Percentiles rank a stretch among this genome's conserved stretches.
Evolutionary conservation across 2,797 vertebrate species (phyloP).

Genomic region (Poecile montanus): DNA sequence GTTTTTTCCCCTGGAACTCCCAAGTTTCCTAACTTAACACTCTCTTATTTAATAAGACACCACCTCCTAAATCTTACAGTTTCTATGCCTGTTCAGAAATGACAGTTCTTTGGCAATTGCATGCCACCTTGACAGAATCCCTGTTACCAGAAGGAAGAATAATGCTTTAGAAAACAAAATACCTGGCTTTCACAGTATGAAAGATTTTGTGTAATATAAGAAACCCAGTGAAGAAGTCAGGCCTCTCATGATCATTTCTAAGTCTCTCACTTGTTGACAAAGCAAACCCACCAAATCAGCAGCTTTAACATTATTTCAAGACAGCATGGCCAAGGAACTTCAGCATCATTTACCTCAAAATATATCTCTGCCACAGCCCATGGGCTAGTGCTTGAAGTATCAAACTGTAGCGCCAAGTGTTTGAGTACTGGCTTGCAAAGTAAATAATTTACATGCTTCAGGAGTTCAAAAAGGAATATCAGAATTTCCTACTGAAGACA

Average conservation of each 20-base stretch:
- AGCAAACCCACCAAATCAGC: neutral
- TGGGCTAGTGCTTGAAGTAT: neutral
- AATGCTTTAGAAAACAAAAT: neutral
- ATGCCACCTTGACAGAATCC: neutral
- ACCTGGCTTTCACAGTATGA: neutral
- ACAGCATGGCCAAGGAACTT: neutral
- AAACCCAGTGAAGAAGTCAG: neutral
- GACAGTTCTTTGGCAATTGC: neutral
- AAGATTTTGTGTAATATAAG: neutral
- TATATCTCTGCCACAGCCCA: neutral
- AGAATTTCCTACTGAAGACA: neutral
- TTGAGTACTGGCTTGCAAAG: neutral
- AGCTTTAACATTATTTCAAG: neutral
- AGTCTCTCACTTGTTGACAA: neutral
- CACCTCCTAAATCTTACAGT: neutral
- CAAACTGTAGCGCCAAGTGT: neutral
- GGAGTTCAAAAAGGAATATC: neutral
- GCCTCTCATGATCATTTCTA: neutral
- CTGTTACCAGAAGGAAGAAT: neutral
- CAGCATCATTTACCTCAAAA: neutral
- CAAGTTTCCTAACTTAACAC: neutral
- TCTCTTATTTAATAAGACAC: neutral
- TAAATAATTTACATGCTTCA: neutral
- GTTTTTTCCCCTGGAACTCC: neutral
- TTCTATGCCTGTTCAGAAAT: neutral